Percentiles rank a stretch among this genome's conserved stretches.
These are phyloP conservation scores for Serilophus lunatus DNA, from an alignment of 2,113 vertebrate species.

Conservation along the genomic window DNA sequence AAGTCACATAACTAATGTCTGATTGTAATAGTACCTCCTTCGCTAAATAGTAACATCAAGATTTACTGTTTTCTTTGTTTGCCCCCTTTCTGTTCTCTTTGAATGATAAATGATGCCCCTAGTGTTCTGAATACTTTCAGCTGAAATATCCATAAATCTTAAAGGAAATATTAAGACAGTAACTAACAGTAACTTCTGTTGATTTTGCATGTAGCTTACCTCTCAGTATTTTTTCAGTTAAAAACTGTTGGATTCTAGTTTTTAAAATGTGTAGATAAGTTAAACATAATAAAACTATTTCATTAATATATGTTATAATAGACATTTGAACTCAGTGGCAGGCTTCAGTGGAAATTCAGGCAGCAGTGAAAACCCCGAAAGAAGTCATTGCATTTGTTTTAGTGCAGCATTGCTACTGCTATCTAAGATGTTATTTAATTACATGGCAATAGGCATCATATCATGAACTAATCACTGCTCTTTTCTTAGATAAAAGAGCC, in stretches of 20 bases:
- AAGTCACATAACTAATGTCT: background rate
- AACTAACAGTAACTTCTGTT: background rate
- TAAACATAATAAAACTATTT: background rate
- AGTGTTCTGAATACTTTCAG: background rate
- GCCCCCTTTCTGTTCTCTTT: background rate
- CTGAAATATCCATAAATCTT: background rate
- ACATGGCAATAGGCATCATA: background rate
- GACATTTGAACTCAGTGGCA: background rate
- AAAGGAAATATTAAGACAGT: accelerated
- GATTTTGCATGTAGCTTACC: background rate
- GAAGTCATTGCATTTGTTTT: background rate
- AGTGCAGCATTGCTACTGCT: background rate
- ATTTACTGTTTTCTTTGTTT: background rate
- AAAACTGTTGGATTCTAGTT: background rate
- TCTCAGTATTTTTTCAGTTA: background rate
- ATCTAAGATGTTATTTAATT: background rate
- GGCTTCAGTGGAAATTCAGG: background rate
- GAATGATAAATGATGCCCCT: background rate
- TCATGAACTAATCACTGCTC: background rate
- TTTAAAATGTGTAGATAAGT: background rate
- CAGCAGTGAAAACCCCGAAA: background rate
- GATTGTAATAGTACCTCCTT: background rate
- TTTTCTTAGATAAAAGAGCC: background rate
- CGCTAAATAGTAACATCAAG: background rate
- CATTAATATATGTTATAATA: background rate